Evolutionary conservation across 2,888 invertebrate genomes (phyloP), one percentile per base, ranked within the genome.

Genomic region (Amphipoea oculea): DNA sequence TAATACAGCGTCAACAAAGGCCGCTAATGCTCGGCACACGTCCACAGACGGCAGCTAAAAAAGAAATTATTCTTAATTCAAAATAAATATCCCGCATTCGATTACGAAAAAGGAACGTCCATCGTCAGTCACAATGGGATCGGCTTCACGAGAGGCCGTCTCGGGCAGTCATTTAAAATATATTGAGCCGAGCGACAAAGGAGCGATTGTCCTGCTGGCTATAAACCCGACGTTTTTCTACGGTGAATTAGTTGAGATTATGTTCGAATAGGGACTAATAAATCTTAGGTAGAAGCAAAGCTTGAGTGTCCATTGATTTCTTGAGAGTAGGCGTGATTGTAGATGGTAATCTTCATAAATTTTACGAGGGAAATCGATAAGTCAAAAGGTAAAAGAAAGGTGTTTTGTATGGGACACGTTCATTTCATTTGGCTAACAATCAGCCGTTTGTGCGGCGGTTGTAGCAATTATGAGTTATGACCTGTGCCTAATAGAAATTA

Each of bases 181-280:
- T 96, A 96, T 97, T 96, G 96, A 96, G 92, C 79, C 90, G 88
- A 88, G 85, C 93, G 91, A 96, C 96, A 96, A 96, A 94, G 94
- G 91, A 82, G 80, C 94, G 92, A 95, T 96, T 96, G 96, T 96
- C 94, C 94, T 94, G 92, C 87, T 92, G 94, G 94, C 92, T 93
- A 94, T 96, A 95, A 95, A 94, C 92, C 92, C 93, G 90, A 93
- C 93, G 94, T 95, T 96, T 96, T 96, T 96, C 95, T 95, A 95
- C 95, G 94, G 94, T 96, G 95, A 96, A 96, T 96, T 96, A 96
- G 96, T 95, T 93, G 92, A 95, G 95, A 96, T 96, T 96, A 96
- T 93, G 88, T 92, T 94, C 94, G 94, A 96, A 96, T 96, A 94
- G 96, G 89, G 91, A 87, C 93, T 96, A 96, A 96, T 96, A 96